Conservation (phyloP, 2,888 invertebrate genomes). For the Nomada hirtipes region DNA sequence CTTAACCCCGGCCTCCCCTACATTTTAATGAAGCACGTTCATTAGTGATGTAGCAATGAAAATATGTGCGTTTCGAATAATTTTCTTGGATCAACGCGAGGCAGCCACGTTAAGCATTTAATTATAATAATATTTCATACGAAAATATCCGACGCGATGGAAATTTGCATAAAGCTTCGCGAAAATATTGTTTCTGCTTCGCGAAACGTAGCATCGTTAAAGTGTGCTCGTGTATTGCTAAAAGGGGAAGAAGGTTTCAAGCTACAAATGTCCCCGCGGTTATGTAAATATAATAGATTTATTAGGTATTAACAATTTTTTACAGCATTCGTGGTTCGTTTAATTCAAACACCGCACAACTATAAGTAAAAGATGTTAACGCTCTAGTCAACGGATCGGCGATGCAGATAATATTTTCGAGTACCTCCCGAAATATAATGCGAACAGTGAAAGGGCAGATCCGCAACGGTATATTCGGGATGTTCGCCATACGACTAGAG, state of each 20-base stretch:
- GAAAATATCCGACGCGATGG: too few species aligned
- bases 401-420: conserved; percentile 22
- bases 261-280: background rate
- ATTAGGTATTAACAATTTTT: conserved; percentile 82
- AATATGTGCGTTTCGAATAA: too few species aligned
- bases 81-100: too few species aligned
- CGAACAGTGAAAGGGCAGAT: conserved; percentile 16
- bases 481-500: conserved; percentile 61
- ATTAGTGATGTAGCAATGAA: too few species aligned
- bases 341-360: conserved; percentile 78
- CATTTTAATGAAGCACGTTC: too few species aligned
- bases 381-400: conserved; percentile 54
- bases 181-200: too few species aligned
- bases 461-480: conserved; percentile 11
- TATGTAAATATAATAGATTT: conserved; percentile 81
- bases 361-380: conserved; percentile 54
- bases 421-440: conserved; percentile 1
- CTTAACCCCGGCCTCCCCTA: too few species aligned
- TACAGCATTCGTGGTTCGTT: conserved; percentile 75
- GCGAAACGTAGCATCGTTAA: background rate
- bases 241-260: background rate
- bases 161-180: too few species aligned
- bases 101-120: too few species aligned
- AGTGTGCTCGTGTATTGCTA: too few species aligned
- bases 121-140: too few species aligned